phyloP scores from a whole-genome alignment of 2,888 invertebrate genomes.

The Melolontha melolontha region DNA sequence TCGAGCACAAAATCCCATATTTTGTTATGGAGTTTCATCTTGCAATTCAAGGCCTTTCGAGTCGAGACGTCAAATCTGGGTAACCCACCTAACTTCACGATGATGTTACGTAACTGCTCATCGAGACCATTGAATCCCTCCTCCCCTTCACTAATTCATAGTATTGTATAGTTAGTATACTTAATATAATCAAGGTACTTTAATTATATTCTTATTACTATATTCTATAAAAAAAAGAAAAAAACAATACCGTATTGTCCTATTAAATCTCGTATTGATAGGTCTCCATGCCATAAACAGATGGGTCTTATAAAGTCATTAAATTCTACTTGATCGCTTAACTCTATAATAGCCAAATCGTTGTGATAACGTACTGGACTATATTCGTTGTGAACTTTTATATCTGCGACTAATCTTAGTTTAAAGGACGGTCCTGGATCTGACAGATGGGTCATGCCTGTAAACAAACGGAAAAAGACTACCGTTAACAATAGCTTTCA shows the following conservation, averaged over 20 bases:
- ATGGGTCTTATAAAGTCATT: constrained; percentile 61
- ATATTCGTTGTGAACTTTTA: constrained; percentile 59
- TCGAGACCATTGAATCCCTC: no score
- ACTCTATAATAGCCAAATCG: constrained; percentile 60
- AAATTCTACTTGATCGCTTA: constrained; percentile 54
- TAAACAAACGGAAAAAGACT: constrained; percentile 29
- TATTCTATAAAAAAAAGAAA: no score
- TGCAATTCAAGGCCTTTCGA: no score
- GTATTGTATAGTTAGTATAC: no score
- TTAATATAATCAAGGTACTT: no score
- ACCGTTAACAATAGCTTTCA: background rate
- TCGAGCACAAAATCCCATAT: no score
- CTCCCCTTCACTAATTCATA: no score
- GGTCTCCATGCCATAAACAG: constrained; percentile 59
- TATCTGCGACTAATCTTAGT: constrained; percentile 57
- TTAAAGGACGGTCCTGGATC: constrained; percentile 64
- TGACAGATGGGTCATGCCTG: constrained; percentile 58
- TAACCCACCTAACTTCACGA: no score
- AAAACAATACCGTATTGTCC: constrained; percentile 53
- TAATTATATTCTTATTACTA: no score
- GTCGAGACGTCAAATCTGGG: no score
- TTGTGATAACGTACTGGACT: constrained; percentile 57
- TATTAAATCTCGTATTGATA: constrained; percentile 51
- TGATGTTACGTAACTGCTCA: no score
- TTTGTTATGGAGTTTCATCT: no score